Percentiles rank a stretch among this genome's conserved stretches.
Conservation (phyloP, 2,797 vertebrate species). For the Rhabdomys pumilio region DNA sequence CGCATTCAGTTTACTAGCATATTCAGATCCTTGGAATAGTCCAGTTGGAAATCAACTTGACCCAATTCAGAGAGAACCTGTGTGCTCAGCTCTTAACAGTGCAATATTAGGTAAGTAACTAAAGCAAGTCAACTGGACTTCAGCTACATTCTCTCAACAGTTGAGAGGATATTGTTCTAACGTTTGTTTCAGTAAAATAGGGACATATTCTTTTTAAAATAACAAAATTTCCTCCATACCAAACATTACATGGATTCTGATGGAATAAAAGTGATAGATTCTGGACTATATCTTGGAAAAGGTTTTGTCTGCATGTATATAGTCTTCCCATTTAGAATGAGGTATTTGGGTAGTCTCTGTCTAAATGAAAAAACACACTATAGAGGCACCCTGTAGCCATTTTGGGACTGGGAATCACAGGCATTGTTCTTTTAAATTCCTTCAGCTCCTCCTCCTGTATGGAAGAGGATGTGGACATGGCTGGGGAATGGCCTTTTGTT, state of each 20-base stretch:
- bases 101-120: slow-evolving; percentile 96
- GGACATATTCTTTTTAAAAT: slow-evolving; percentile 25
- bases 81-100: slow-evolving; percentile 99
- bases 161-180: slow-evolving; percentile 10
- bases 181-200: slow-evolving; percentile 42
- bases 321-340: background rate
- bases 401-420: background rate
- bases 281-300: background rate
- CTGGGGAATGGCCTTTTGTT: background rate
- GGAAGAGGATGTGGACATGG: background rate
- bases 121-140: background rate
- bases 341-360: background rate
- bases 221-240: background rate
- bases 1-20: slow-evolving; percentile 98
- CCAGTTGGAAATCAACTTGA: slow-evolving; percentile 99
- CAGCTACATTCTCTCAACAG: background rate
- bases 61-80: slow-evolving; percentile 98
- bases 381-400: background rate
- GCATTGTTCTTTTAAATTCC: background rate
- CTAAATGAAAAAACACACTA: background rate
- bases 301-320: background rate
- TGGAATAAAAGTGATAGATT: background rate
- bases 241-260: slow-evolving; percentile 11
- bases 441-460: too few relatives aligned
- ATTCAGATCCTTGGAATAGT: slow-evolving; percentile 99